These are phyloP conservation scores for Felis chaus DNA, from an alignment of 2,113 vertebrate genomes.

Conservation along the genomic window DNA sequence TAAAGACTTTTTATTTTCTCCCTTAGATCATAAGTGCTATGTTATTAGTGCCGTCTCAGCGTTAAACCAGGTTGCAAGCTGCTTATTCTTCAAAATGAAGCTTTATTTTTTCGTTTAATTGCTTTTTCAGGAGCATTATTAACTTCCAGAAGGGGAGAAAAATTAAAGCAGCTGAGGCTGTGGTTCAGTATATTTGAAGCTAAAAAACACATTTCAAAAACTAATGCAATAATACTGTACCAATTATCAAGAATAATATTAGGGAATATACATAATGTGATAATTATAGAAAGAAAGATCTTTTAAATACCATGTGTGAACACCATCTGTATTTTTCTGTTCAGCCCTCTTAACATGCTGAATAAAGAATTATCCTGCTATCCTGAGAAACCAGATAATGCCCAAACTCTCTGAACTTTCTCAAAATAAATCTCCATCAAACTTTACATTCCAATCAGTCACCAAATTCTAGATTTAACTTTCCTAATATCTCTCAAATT, in stretches of 20 bases:
- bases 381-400: slow-evolving; percentile 8
- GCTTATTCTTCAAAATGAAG: slow-evolving; percentile 85
- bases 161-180: slow-evolving; percentile 63
- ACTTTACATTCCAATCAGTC: not conserved
- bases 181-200: slow-evolving; percentile 69
- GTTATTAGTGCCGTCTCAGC: slow-evolving; percentile 83
- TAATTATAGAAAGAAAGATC: slow-evolving; percentile 54
- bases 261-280: slow-evolving; percentile 25
- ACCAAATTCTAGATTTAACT: not conserved
- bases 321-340: slow-evolving; percentile 63
- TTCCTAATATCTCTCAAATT: not conserved
- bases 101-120: slow-evolving; percentile 85
- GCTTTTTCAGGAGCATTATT: slow-evolving; percentile 83
- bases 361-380: slow-evolving; percentile 20
- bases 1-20: slow-evolving; percentile 81
- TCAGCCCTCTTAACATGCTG: not conserved
- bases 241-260: slow-evolving; percentile 73
- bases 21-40: slow-evolving; percentile 81
- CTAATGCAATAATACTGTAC: slow-evolving; percentile 34
- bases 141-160: slow-evolving; percentile 77
- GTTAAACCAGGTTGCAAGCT: slow-evolving; percentile 83
- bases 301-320: slow-evolving; percentile 66
- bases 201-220: slow-evolving; percentile 71
- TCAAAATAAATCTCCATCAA: slow-evolving; percentile 29
- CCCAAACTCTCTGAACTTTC: not conserved